Evolutionary conservation across 2,888 invertebrate genomes (phyloP).

Genomic region (Platypus cylindrus): DNA sequence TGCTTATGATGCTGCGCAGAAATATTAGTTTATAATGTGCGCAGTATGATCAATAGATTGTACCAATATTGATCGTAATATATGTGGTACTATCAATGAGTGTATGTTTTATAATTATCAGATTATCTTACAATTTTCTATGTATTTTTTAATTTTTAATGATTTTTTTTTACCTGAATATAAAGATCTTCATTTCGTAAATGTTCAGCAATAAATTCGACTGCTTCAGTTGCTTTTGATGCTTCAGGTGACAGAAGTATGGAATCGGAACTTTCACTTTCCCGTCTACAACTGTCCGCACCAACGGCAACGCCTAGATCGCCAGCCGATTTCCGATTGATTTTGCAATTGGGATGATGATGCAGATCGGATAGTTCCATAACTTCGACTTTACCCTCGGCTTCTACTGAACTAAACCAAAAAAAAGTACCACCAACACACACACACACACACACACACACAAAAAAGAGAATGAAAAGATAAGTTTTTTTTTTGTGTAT

Average conservation of each 20-base stretch:
- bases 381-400: constrained; percentile 79
- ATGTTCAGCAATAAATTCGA: constrained; percentile 97
- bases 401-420: constrained; percentile 57
- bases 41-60: no score
- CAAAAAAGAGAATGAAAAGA: no score
- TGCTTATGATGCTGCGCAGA: no score
- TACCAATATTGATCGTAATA: no score
- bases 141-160: no score
- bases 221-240: constrained; percentile 91
- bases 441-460: no score
- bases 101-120: no score
- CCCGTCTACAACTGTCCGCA: constrained; percentile 59
- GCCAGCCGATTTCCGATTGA: constrained; percentile 68
- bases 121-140: no score
- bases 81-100: no score
- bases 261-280: constrained; percentile 85
- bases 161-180: constrained; percentile 63
- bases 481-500: no score
- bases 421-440: no score
- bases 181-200: constrained; percentile 95
- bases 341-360: constrained; percentile 93
- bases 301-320: constrained; percentile 43
- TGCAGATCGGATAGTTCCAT: constrained; percentile 91
- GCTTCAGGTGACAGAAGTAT: constrained; percentile 85
- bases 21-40: no score